A percentile compares a stretch with the other conserved stretches of the same genome.
phyloP scores from a whole-genome alignment of 2,888 invertebrate species.

The Operophtera brumata region DNA sequence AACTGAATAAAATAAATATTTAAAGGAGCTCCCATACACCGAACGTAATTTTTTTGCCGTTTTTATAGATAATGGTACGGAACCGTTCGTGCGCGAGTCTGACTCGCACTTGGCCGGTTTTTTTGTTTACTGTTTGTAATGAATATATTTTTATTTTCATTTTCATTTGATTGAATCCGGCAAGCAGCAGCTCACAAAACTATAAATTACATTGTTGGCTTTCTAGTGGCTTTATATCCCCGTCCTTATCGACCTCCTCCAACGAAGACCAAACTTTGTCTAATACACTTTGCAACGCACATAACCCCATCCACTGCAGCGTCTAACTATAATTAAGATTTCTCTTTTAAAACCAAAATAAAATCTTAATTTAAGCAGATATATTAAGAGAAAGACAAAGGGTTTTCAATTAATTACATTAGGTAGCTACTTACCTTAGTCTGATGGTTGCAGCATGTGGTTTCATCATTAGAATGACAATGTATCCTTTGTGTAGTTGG shows the following conservation, averaged over 20 bases:
- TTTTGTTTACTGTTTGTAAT: too few relatives aligned
- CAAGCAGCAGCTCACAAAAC: too few relatives aligned
- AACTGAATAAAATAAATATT: too few relatives aligned
- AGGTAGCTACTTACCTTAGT: neutral
- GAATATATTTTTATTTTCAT: too few relatives aligned
- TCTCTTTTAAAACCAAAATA: constrained; percentile 36
- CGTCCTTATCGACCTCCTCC: constrained; percentile 47
- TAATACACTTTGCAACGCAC: constrained; percentile 60
- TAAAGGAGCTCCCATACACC: too few relatives aligned
- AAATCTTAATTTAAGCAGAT: constrained; percentile 26
- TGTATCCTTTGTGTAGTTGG: too few relatives aligned
- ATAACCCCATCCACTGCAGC: constrained; percentile 48
- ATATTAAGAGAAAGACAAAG: constrained; percentile 6
- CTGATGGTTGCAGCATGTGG: neutral
- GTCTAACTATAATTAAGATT: constrained; percentile 52
- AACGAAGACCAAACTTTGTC: constrained; percentile 54
- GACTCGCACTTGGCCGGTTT: too few relatives aligned
- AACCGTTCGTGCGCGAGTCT: too few relatives aligned
- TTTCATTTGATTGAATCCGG: too few relatives aligned
- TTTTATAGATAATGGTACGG: too few relatives aligned
- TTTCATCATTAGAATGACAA: neutral
- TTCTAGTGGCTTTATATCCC: constrained; percentile 38
- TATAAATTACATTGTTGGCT: neutral
- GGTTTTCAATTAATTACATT: constrained; percentile 3
- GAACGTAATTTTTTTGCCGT: too few relatives aligned